Base-by-base conservation (phyloP, 2,797 vertebrate species). In the Chromobotia macracanthus region DNA sequence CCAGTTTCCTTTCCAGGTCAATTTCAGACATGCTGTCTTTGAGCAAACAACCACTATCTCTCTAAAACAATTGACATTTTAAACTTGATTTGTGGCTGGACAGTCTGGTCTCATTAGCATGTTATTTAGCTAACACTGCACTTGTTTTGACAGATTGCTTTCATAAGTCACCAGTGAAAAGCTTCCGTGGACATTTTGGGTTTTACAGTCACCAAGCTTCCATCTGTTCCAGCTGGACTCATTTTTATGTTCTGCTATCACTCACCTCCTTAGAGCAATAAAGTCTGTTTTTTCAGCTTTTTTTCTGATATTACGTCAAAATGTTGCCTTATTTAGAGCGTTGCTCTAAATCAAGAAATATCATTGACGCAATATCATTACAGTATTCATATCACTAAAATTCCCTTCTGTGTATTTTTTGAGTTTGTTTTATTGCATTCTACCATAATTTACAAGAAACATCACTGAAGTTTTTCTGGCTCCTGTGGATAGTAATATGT, bases 71-170 rank as follows among this genome's bases (percentile, higher is more conserved):
- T 90, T 88, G 89, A 87, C 87, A 86, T 92, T 90, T 90, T 86
- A 87, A 84, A 78, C 80, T 48, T 90, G 88, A 92, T 94, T 93
- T 92, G 90, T 92, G 85, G 89, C 82, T 18, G 4, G 82, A 85
- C 72, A 80, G 79, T 23, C 81, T 83, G 68, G 86, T 84, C 89
- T 93, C 90, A 93, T 94, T 93, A 93, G 90, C 92, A 93, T 94
- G 91, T 90, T 87, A 90, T 90, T 90, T 86, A 87, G 90, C 91
- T 90, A 92, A 91, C 89, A 86, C 83, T 72, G 87, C 84, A 86
- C 92, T 93, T 92, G 91, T 93, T 93, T 90, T 93, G 92, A 94
- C 91, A 92, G 90, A 93, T 92, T 89, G 91, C 92, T 93, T 93
- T 94, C 92, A 93, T 94, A 94, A 93, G 92, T 93, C 92, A 93